These are phyloP conservation scores for Ectobius pallidus DNA, from an alignment of 2,888 invertebrate species.

Conservation along the genomic window DNA sequence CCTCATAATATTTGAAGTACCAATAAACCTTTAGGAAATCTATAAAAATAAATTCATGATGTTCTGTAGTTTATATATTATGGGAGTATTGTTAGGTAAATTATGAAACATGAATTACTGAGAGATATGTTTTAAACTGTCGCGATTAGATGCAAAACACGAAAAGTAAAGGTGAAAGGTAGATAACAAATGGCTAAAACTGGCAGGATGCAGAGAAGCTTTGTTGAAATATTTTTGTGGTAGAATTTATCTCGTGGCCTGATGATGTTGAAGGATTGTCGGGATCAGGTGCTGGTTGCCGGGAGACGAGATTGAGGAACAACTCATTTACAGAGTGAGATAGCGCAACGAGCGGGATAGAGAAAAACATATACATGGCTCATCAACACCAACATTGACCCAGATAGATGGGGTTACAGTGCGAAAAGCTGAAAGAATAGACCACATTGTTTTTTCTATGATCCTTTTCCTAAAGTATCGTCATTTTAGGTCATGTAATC, in stretches of 20 bases:
- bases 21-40: no score
- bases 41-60: no score
- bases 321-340: conserved; percentile 15
- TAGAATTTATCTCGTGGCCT: conserved; percentile 19
- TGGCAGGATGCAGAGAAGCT: not conserved
- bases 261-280: conserved; percentile 27
- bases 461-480: not conserved
- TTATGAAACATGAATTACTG: no score
- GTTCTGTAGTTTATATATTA: no score
- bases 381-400: conserved; percentile 27
- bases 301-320: conserved; percentile 23
- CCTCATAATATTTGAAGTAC: no score
- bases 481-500: no score
- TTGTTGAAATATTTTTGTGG: conserved; percentile 19
- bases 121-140: no score
- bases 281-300: conserved; percentile 26
- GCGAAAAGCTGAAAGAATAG: not conserved
- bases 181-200: not conserved
- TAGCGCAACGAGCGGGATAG: not conserved
- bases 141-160: no score
- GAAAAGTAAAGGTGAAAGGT: not conserved
- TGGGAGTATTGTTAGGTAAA: no score
- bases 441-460: not conserved
- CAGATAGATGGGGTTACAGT: conserved; percentile 19
- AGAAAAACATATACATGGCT: conserved; percentile 10